phyloP scores from a whole-genome alignment of 2,888 invertebrate genomes.

The Drosophila phalerata region DNA sequence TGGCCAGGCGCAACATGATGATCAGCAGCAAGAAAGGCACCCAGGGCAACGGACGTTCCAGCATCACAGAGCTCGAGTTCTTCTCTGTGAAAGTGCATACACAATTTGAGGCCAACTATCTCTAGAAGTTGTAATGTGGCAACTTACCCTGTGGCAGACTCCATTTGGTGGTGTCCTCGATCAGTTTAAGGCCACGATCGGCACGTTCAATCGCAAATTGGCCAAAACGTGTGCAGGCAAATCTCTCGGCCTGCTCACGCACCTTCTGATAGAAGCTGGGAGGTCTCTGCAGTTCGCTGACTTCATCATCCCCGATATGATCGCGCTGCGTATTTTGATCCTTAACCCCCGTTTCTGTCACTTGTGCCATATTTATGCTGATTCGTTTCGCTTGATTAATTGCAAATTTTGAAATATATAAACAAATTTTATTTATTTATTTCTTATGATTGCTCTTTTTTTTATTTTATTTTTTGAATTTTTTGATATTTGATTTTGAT shows the following conservation, averaged over 20 bases:
- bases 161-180: conserved; percentile 85
- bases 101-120: background rate
- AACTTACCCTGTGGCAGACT: conserved; percentile 82
- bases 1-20: conserved; percentile 74
- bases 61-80: conserved; percentile 32
- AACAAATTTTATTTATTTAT: conserved; percentile 19
- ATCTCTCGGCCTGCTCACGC: conserved; percentile 71
- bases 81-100: conserved; percentile 31
- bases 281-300: conserved; percentile 61
- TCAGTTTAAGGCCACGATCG: conserved; percentile 75
- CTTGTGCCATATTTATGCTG: conserved; percentile 60
- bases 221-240: conserved; percentile 79
- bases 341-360: conserved; percentile 47
- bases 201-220: conserved; percentile 77
- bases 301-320: conserved; percentile 66
- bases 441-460: conserved; percentile 8
- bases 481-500: conserved; percentile 16
- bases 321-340: conserved; percentile 60
- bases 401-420: conserved; percentile 19
- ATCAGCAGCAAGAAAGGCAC: conserved; percentile 81
- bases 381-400: conserved; percentile 42
- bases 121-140: background rate
- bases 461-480: conserved; percentile 2
- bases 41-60: conserved; percentile 84
- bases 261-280: conserved; percentile 68